phyloP scores from a whole-genome alignment of 1,140 invertebrate genomes.

The Trichogramma pretiosum region DNA sequence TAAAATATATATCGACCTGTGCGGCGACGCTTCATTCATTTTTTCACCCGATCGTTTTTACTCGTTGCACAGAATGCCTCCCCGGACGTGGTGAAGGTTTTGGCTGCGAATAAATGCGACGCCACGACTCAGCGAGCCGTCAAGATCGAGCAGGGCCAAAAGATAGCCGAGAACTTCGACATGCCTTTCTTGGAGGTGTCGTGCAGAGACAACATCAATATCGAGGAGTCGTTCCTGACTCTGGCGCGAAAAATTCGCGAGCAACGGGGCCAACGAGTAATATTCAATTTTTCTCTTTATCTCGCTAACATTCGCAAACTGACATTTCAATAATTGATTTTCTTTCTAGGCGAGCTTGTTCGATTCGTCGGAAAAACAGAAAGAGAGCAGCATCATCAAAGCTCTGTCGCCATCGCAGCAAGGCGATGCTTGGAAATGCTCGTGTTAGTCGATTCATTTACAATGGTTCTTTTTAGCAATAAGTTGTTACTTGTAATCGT shows the following conservation, averaged over 20 bases:
- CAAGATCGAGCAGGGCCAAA: constrained; percentile 67
- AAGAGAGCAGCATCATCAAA: constrained; percentile 32
- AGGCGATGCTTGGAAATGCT: constrained; percentile 34
- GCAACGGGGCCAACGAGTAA: constrained; percentile 65
- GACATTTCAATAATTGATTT: background rate
- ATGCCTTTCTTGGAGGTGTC: constrained; percentile 89
- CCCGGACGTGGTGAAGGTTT: constrained; percentile 73
- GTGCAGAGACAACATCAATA: constrained; percentile 83
- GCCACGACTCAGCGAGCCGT: constrained; percentile 62
- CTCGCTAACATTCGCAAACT: too few relatives aligned
- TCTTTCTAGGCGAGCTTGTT: constrained; percentile 33
- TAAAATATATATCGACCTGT: background rate
- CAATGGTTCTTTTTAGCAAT: background rate
- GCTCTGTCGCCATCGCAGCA: constrained; percentile 31
- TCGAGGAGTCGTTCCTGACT: constrained; percentile 77
- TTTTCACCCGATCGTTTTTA: too few relatives aligned
- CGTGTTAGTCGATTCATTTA: constrained; percentile 27
- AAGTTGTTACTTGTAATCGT: background rate
- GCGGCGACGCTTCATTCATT: constrained; percentile 12
- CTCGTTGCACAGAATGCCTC: constrained; percentile 75
- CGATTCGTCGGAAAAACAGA: constrained; percentile 34
- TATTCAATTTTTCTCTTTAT: background rate
- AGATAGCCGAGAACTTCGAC: constrained; percentile 84
- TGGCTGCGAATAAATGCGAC: constrained; percentile 80
- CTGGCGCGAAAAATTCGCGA: constrained; percentile 73